phyloP scores from a whole-genome alignment of 2,113 vertebrate genomes.

The Engraulis encrasicolus region DNA sequence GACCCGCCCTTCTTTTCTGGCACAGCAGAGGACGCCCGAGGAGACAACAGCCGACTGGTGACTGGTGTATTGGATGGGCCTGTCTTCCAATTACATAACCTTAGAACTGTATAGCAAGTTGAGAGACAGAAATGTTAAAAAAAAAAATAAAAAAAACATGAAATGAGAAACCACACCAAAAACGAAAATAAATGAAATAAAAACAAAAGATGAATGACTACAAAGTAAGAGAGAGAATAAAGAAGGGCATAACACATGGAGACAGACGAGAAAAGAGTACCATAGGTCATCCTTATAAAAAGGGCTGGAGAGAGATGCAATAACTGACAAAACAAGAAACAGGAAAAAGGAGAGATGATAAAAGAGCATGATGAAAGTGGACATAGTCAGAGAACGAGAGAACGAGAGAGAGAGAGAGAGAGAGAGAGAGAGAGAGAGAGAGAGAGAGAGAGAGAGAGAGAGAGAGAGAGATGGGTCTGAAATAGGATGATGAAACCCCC shows the following conservation, averaged over 20 bases:
- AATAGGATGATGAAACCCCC: too few relatives aligned
- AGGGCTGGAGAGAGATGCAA: background rate
- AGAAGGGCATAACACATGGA: background rate
- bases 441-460: background rate
- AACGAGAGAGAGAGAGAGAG: background rate
- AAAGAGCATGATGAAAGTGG: background rate
- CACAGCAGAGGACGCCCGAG: background rate
- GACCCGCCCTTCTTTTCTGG: constrained; percentile 19
- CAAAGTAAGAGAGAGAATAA: background rate
- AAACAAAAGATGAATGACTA: too few relatives aligned
- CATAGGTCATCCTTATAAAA: background rate
- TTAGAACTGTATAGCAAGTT: too few relatives aligned
- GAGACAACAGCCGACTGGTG: background rate
- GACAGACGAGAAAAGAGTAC: background rate
- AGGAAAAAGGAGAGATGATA: background rate
- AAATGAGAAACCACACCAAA: too few relatives aligned
- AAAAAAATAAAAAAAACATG: too few relatives aligned
- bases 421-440: background rate
- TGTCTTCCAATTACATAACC: too few relatives aligned
- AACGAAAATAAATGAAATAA: too few relatives aligned
- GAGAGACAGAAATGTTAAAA: too few relatives aligned
- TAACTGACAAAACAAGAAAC: too few relatives aligned
- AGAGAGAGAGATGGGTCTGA: background rate
- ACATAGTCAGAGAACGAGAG: background rate
- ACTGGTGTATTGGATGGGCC: too few relatives aligned